Evolutionary conservation across 2,797 vertebrate species (phyloP).

Genomic region (Tolypeutes matacus): DNA sequence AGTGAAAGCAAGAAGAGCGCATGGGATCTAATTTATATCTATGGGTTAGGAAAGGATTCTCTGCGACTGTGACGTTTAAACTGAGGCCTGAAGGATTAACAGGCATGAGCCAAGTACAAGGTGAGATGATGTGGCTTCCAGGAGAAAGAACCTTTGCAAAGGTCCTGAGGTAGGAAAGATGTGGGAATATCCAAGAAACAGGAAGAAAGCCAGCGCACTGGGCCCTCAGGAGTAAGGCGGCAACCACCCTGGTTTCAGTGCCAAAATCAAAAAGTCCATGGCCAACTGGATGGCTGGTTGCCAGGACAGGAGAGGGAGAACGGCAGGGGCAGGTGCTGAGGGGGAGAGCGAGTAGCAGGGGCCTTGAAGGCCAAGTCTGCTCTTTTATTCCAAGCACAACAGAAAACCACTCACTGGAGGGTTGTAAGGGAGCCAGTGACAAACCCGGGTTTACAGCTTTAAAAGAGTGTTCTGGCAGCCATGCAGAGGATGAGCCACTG

Average conservation of each 20-base stretch:
- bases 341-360: no score
- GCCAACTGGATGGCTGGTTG: not conserved
- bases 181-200: not conserved
- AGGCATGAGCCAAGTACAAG: not conserved
- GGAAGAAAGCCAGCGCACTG: not conserved
- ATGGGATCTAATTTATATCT: not conserved
- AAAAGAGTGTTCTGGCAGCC: not conserved
- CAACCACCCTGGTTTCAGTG: not conserved
- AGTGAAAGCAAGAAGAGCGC: not conserved
- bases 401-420: not conserved
- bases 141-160: not conserved
- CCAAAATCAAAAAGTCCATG: not conserved
- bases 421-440: not conserved
- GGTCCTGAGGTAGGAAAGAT: not conserved
- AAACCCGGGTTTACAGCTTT: not conserved
- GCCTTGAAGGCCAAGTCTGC: not conserved
- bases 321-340: no score
- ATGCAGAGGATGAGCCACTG: not conserved
- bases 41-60: not conserved
- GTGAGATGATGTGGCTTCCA: not conserved
- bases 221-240: not conserved
- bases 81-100: not conserved
- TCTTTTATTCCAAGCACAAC: not conserved
- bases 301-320: no score
- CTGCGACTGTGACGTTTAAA: not conserved